Evolutionary conservation across 2,888 invertebrate species (phyloP).

Genomic region (Taenaris catops): DNA sequence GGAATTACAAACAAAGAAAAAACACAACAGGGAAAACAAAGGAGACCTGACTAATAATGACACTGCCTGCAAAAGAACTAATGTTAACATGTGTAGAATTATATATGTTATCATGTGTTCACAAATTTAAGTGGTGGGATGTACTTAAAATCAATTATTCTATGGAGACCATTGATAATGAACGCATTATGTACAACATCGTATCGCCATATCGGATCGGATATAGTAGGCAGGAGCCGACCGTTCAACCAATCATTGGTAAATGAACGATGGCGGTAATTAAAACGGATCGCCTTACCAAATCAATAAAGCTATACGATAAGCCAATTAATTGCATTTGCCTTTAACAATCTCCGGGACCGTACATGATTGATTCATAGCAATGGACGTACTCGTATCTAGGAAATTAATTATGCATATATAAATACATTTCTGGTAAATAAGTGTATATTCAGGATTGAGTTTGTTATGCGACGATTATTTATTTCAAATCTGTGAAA

Average conservation of each 20-base stretch:
- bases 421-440: no score
- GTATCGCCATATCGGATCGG: constrained; percentile 16
- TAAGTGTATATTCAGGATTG: no score
- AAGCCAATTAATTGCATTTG: constrained; percentile 76
- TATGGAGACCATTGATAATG: constrained; percentile 2
- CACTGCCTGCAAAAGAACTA: no score
- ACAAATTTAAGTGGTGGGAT: no score
- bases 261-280: constrained; percentile 73
- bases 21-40: no score
- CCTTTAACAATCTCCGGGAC: constrained; percentile 46
- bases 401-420: constrained; percentile 21
- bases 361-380: constrained; percentile 35
- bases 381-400: constrained; percentile 20
- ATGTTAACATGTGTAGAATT: no score
- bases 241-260: constrained; percentile 57
- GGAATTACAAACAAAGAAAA: no score
- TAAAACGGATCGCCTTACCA: constrained; percentile 76
- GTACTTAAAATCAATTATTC: constrained; percentile 6
- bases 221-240: constrained; percentile 13
- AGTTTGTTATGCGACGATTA: no score
- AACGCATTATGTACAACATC: constrained; percentile 12
- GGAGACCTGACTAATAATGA: no score
- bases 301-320: constrained; percentile 73
- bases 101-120: no score
- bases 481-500: no score